phyloP scores from a whole-genome alignment of 2,888 invertebrate species.

The Campoplex capitator region DNA sequence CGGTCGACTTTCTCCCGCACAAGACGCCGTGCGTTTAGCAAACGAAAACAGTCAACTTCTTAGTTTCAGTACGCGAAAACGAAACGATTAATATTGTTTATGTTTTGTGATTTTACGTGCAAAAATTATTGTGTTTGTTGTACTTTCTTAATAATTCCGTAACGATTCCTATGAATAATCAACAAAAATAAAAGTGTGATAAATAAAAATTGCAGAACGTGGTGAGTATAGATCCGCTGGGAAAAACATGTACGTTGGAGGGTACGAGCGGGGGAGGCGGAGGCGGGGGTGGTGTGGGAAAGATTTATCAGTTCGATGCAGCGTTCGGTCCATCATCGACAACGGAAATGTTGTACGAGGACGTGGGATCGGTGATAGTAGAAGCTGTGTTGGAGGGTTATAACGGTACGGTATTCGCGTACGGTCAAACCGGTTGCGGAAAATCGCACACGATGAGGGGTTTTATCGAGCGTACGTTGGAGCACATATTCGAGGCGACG shows the following conservation, averaged over 20 bases:
- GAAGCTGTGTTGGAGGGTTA: slow-evolving; percentile 95
- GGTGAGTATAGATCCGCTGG: slow-evolving; percentile 87
- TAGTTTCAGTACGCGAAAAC: no score
- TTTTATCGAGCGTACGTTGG: slow-evolving; percentile 92
- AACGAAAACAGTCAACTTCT: no score
- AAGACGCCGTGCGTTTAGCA: no score
- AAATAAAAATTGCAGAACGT: slow-evolving; percentile 86
- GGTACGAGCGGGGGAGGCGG: slow-evolving; percentile 78
- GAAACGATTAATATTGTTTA: no score
- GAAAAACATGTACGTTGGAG: slow-evolving; percentile 86
- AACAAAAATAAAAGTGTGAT: background rate
- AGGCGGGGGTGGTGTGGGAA: slow-evolving; percentile 80
- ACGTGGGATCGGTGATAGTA: slow-evolving; percentile 87
- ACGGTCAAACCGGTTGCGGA: slow-evolving; percentile 96
- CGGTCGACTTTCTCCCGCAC: no score
- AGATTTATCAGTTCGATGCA: slow-evolving; percentile 89
- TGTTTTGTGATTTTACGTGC: no score
- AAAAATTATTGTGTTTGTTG: no score
- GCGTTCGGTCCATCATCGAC: slow-evolving; percentile 91
- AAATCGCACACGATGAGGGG: slow-evolving; percentile 97
- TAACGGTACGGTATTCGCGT: slow-evolving; percentile 97
- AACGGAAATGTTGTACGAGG: slow-evolving; percentile 95
- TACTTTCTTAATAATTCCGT: background rate
- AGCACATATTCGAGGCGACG: slow-evolving; percentile 95
- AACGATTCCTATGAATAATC: background rate